These are phyloP conservation scores for Drosophila bocki DNA, from an alignment of 1,140 invertebrate species.

Conservation along the genomic window DNA sequence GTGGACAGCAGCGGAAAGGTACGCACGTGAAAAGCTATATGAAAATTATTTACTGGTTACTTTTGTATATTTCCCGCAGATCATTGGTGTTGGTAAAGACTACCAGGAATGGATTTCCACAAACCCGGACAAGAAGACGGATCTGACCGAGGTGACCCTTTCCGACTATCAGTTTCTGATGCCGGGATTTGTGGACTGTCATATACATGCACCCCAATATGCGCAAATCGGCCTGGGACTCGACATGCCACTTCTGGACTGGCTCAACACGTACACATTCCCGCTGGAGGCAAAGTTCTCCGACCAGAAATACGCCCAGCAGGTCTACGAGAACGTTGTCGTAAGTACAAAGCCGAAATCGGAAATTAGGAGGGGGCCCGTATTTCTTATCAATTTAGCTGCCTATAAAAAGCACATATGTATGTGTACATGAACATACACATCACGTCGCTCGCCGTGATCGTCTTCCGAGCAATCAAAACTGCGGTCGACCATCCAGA, in stretches of 20 bases:
- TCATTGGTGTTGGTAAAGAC: slow-evolving; percentile 62
- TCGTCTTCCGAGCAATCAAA: neutral
- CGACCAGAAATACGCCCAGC: slow-evolving; percentile 89
- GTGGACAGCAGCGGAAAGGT: slow-evolving; percentile 70
- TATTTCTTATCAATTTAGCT: slow-evolving; percentile 33
- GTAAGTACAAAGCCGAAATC: slow-evolving; percentile 86
- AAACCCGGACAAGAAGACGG: neutral
- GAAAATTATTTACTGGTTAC: neutral
- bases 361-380: neutral
- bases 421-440: neutral
- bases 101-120: slow-evolving; percentile 46
- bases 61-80: slow-evolving; percentile 37
- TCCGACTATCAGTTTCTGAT: slow-evolving; percentile 90
- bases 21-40: neutral
- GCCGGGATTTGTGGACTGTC: slow-evolving; percentile 95
- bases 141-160: slow-evolving; percentile 77
- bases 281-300: slow-evolving; percentile 91
- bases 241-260: slow-evolving; percentile 92
- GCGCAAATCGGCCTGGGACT: slow-evolving; percentile 93
- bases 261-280: slow-evolving; percentile 95
- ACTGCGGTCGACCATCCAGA: neutral
- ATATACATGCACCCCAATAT: slow-evolving; percentile 95
- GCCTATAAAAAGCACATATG: neutral
- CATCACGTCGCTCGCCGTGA: neutral
- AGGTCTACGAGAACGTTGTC: slow-evolving; percentile 91